Conservation (phyloP, 2,888 invertebrate genomes). For the Lasioglossum calceatum region DNA sequence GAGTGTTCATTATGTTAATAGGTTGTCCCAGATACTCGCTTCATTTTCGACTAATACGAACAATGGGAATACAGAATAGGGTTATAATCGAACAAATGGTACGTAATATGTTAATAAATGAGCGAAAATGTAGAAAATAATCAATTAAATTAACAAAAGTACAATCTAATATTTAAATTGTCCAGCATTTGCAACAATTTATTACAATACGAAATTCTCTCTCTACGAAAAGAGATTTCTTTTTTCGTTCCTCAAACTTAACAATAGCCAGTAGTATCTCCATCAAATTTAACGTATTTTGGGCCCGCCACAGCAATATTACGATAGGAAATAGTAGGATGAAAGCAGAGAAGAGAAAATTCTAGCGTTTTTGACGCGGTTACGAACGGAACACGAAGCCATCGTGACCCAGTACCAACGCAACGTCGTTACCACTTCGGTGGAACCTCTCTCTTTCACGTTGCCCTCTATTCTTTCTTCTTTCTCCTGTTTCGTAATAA, state of each 20-base stretch:
- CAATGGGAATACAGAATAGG: no score
- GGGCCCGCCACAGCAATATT: not conserved
- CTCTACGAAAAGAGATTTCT: not conserved
- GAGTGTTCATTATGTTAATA: not conserved
- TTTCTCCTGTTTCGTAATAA: slow-evolving; percentile 47
- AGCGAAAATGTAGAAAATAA: not conserved
- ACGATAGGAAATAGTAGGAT: not conserved
- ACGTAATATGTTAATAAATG: not conserved
- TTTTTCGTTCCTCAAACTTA: not conserved
- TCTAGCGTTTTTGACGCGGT: slow-evolving; percentile 10
- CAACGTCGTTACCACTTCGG: slow-evolving; percentile 27
- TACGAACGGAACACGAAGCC: slow-evolving; percentile 27
- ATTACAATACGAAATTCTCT: not conserved
- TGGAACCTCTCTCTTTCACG: slow-evolving; percentile 50
- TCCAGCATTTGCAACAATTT: no score
- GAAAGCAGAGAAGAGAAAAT: not conserved
- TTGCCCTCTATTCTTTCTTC: slow-evolving; percentile 44
- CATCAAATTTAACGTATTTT: not conserved
- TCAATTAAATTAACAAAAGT: not conserved
- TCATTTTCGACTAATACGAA: no score
- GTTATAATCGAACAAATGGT: no score
- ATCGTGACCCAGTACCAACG: slow-evolving; percentile 29
- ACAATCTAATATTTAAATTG: not conserved
- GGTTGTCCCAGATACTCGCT: no score
- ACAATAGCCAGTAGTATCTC: not conserved